A percentile compares a stretch with the other conserved stretches of the same genome.
These are phyloP conservation scores for Thumatha senex DNA, from an alignment of 2,888 invertebrate species.

Conservation along the genomic window DNA sequence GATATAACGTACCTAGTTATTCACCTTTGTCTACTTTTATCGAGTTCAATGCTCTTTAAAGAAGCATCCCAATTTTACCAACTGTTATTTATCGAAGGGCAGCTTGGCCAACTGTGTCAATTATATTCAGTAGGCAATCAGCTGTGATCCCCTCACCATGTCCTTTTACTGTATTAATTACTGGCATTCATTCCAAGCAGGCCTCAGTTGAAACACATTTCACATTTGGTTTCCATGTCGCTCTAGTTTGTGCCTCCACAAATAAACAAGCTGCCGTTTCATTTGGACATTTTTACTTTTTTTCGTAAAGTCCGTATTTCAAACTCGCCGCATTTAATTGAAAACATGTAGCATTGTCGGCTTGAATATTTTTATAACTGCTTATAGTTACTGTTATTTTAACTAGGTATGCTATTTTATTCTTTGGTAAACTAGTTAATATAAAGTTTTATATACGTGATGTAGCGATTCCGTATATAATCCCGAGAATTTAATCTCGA, in stretches of 20 bases:
- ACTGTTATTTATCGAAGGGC: background rate
- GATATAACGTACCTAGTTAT: too few relatives aligned
- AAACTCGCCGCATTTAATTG: background rate
- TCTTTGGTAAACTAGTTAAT: too few relatives aligned
- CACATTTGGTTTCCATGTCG: conserved; percentile 5
- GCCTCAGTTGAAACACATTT: conserved; percentile 6
- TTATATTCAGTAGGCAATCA: conserved; percentile 3
- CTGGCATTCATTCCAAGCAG: conserved; percentile 1
- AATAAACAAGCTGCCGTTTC: conserved; percentile 1
- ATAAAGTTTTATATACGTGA: too few relatives aligned
- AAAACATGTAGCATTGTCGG: background rate
- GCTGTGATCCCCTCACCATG: background rate
- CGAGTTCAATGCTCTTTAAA: background rate
- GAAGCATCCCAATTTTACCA: background rate
- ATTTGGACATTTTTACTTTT: background rate
- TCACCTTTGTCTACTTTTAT: too few relatives aligned
- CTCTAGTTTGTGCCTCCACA: conserved; percentile 2
- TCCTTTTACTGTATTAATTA: background rate
- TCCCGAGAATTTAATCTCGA: too few relatives aligned
- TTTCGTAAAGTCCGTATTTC: background rate
- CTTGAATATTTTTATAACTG: too few relatives aligned
- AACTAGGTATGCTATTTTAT: too few relatives aligned
- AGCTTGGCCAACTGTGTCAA: background rate
- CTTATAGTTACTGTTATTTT: too few relatives aligned
- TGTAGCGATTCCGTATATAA: too few relatives aligned